Evolutionary conservation across 1,140 invertebrate species (phyloP).

Genomic region (Hyles euphorbiae): DNA sequence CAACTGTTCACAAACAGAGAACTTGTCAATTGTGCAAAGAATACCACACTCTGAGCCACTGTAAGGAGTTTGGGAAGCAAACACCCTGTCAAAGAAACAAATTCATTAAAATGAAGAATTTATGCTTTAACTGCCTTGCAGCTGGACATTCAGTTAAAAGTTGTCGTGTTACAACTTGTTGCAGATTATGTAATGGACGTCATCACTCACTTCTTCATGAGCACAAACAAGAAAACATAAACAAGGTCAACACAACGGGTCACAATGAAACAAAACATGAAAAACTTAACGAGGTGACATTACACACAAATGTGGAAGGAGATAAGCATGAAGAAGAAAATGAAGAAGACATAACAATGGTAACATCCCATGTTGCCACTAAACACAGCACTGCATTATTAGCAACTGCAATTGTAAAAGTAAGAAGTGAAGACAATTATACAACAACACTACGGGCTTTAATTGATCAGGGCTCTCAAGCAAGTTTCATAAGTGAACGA

Average conservation of each 20-base stretch:
- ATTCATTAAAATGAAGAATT: slow-evolving; percentile 23
- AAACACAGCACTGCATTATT: slow-evolving; percentile 15
- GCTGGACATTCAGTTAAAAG: slow-evolving; percentile 25
- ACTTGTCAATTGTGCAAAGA: slow-evolving; percentile 18
- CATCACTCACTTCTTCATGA: slow-evolving; percentile 36
- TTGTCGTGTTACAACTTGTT: slow-evolving; percentile 28
- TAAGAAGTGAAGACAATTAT: slow-evolving; percentile 11
- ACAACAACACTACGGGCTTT: slow-evolving; percentile 14
- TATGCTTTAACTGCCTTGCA: slow-evolving; percentile 38
- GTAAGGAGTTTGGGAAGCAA: slow-evolving; percentile 26
- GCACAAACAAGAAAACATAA: slow-evolving; percentile 5
- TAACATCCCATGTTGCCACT: slow-evolving; percentile 18
- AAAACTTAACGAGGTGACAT: slow-evolving; percentile 1
- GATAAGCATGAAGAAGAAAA: slow-evolving; percentile 6
- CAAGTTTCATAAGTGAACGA: slow-evolving; percentile 18
- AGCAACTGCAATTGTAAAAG: slow-evolving; percentile 20
- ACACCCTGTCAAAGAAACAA: slow-evolving; percentile 22
- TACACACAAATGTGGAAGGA: too few relatives aligned
- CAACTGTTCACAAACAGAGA: slow-evolving; percentile 8
- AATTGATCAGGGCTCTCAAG: slow-evolving; percentile 25
- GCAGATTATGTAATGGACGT: slow-evolving; percentile 30
- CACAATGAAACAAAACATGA: slow-evolving; percentile 10
- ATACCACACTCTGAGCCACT: slow-evolving; percentile 27
- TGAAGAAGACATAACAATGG: slow-evolving; percentile 16
- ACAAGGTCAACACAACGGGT: slow-evolving; percentile 9